Base-by-base conservation (phyloP, 2,797 vertebrate genomes). In the Ataeniobius toweri region DNA sequence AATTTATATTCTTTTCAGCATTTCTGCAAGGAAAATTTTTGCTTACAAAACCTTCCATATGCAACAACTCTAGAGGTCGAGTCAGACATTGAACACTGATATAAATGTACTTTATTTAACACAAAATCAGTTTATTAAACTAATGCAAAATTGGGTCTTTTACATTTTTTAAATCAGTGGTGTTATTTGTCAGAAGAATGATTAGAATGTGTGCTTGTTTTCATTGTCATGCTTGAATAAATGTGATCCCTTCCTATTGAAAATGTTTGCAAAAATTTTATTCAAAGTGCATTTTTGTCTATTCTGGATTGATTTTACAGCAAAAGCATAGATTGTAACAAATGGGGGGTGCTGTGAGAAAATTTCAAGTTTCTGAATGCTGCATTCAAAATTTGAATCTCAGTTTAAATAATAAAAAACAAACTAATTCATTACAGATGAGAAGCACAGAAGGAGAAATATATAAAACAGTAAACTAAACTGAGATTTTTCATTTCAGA, bases 221-320 rank as follows among this genome's bases (percentile, higher is more conserved):
- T 36, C 80, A 79, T 55, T 24, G 6, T 55, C 22, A 41, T 67
- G 28, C 7, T 67, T 69, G n/a, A 69, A 48, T 69, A 44, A 68
- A 68, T 46, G 67, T 26, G 10, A 26, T 12, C 10, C 41, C 44
- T 69, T 44, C 41, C 41, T 8, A 65, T n/a, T 26, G 24, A 69
- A 70, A 88, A 89, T 89, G 88, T 89, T 31, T 9, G 61, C 41
- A 8, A 36, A 63, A 36, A 85, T 79, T 70, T 86, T 80, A 82
- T 93, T 87, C 77, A 93, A 94, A 96, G 95, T 89, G 63, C 94
- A 89, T 89, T 92, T 87, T 95, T 86, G 77, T 88, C 92, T 91
- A 89, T 88, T 84, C 20, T 90, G 80, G 85, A 88, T 84, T 83
- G 87, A 71, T 71, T 71, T 73, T 72, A 74, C 81, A 82, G 71